Evolutionary conservation across 1,140 invertebrate species (phyloP).

Genomic region (Drosophila ananassae): DNA sequence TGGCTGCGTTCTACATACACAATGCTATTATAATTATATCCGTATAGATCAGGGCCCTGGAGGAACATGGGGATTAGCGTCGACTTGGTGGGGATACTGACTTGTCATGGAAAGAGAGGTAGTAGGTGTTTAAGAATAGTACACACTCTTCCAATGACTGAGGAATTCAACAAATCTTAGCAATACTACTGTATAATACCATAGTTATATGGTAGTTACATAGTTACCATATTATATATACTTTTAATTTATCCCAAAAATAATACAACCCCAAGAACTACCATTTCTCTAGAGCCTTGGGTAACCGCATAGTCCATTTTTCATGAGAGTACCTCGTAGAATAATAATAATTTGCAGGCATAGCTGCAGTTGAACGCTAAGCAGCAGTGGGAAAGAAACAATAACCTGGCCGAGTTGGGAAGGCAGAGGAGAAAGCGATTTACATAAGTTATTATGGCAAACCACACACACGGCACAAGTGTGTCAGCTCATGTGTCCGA

Average conservation of each 20-base stretch:
- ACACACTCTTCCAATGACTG: too few species aligned
- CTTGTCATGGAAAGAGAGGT: constrained; percentile 12
- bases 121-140: too few species aligned
- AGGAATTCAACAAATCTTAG: too few species aligned
- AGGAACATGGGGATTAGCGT: constrained; percentile 7
- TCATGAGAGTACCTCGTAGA: neutral
- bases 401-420: neutral
- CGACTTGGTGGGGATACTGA: constrained; percentile 4
- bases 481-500: constrained; percentile 41
- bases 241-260: too few species aligned
- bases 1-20: constrained; percentile 32
- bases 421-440: constrained; percentile 25
- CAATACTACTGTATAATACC: too few species aligned
- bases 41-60: constrained; percentile 9
- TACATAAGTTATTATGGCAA: constrained; percentile 44
- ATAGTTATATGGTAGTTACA: too few species aligned
- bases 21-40: constrained; percentile 54
- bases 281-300: neutral
- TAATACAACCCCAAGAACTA: too few species aligned
- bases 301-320: neutral
- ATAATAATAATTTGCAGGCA: constrained; percentile 27
- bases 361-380: constrained; percentile 29
- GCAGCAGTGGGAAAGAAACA: constrained; percentile 15
- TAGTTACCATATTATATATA: too few species aligned
- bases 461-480: constrained; percentile 29